These are phyloP conservation scores for Odontamblyopus lacepedii DNA, from an alignment of 2,797 vertebrate species.

Conservation along the genomic window DNA sequence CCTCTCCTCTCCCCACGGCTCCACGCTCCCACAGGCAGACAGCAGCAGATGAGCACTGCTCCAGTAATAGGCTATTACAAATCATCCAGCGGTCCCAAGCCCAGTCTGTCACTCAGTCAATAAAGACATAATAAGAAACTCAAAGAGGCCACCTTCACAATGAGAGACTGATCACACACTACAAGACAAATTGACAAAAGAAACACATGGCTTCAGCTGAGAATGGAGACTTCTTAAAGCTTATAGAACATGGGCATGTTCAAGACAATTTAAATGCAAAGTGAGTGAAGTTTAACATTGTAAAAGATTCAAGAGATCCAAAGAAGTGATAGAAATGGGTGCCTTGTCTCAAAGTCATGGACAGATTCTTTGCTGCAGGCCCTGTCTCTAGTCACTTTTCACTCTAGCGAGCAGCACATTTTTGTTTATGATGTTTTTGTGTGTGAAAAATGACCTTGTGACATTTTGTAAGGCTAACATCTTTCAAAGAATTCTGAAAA, in stretches of 20 bases:
- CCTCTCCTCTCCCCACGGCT: slow-evolving; percentile 2
- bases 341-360: background rate
- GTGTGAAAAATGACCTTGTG: too few species aligned
- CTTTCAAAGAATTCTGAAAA: too few species aligned
- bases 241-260: background rate
- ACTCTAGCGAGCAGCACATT: too few species aligned
- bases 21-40: slow-evolving; percentile 31
- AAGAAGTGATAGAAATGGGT: background rate
- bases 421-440: too few species aligned
- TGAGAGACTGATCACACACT: slow-evolving; percentile 5
- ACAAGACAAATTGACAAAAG: background rate
- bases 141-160: slow-evolving; percentile 33
- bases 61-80: slow-evolving; percentile 52
- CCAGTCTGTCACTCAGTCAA: slow-evolving; percentile 25
- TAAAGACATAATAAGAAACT: slow-evolving; percentile 32
- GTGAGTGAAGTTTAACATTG: background rate
- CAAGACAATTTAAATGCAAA: background rate
- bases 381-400: too few species aligned
- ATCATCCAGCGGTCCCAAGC: slow-evolving; percentile 25
- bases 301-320: background rate
- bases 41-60: slow-evolving; percentile 32
- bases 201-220: background rate
- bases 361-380: too few species aligned
- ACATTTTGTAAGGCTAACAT: too few species aligned
- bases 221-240: background rate